Conservation (phyloP, 2,797 vertebrate species). For the Meriones psammophilus region DNA sequence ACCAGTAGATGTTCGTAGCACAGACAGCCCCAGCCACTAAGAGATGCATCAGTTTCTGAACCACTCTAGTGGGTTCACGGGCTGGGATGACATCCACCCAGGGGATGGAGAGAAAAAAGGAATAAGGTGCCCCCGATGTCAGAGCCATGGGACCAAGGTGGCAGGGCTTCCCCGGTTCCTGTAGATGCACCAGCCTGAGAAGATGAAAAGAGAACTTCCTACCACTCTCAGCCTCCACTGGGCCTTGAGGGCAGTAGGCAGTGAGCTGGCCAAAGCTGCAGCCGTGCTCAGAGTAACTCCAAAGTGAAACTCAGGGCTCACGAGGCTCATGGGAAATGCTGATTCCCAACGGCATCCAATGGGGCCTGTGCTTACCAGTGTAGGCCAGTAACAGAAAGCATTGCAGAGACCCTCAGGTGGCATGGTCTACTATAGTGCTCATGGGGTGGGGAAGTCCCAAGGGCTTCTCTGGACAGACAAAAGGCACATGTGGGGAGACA, state of each 20-base stretch:
- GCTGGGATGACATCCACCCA: rapidly evolving
- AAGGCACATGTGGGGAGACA: rapidly evolving
- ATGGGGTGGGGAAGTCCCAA: rapidly evolving
- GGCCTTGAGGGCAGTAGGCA: rapidly evolving
- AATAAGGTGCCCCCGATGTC: rapidly evolving
- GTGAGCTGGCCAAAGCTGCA: not conserved
- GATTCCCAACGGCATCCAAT: rapidly evolving
- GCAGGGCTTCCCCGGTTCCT: rapidly evolving
- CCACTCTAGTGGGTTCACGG: not conserved
- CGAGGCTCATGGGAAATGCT: rapidly evolving
- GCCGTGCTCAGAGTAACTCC: rapidly evolving
- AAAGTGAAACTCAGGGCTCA: rapidly evolving
- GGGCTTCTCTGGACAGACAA: not conserved
- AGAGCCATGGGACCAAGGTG: rapidly evolving
- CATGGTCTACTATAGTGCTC: rapidly evolving
- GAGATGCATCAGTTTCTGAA: slow-evolving; percentile 45
- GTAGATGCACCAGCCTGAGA: rapidly evolving
- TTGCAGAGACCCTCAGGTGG: rapidly evolving
- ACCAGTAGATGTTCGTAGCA: no score
- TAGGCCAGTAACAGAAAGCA: rapidly evolving
- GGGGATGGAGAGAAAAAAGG: rapidly evolving
- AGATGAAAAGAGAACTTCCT: rapidly evolving
- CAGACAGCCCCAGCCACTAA: not conserved
- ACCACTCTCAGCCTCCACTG: rapidly evolving
- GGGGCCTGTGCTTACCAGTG: rapidly evolving